Base-by-base conservation (phyloP, 2,888 invertebrate species). In the Nymphalis c-album region DNA sequence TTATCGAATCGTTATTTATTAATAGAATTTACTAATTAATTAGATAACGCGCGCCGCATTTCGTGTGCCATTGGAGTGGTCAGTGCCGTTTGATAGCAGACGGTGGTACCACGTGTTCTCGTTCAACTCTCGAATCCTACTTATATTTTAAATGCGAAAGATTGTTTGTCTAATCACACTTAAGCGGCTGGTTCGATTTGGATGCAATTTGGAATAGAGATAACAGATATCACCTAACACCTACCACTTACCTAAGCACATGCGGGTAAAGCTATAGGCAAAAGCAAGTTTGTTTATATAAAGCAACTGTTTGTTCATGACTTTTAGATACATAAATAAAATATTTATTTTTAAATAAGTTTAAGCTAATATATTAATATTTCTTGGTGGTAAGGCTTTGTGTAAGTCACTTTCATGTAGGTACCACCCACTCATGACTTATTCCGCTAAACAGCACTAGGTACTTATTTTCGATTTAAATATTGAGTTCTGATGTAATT, bases 21-120 rank as follows among this genome's bases (percentile, higher is more conserved):
- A 68, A 70, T 69, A 71, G 67, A 69, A 69, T 71, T 66, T 31
- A 63, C 62, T 69, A 71, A 67, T 67, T 65, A 72, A 67, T 58
- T 46, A 60, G 67, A 73, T 72, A 71, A 69, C 62, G 26, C 57
- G 47, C 58, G 45, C 58, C 66, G 64, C 69, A 69, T 74, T 74
- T 70, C 64, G 71, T 74, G 66, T 77, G 77, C 72, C 78, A 78
- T 80, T 81, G 79, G 73, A 74, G 72, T 77, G 80, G 80, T 81
- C 79, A 80, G 79, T 79, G 77, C 76, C 77, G 16, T 47, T 69
- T 57, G 66, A 67, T 67, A 67, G 50, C 22, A 31, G 50, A 18
- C 31, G 22, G 35, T 40, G 16, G 16, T 66, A 66, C 61, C 35
- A 40, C 10, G 45, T 2, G 50, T 59, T 10, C 46, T 50, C 50